These are phyloP conservation scores for Suricata suricatta DNA, from an alignment of 2,113 vertebrate species.

Conservation along the genomic window DNA sequence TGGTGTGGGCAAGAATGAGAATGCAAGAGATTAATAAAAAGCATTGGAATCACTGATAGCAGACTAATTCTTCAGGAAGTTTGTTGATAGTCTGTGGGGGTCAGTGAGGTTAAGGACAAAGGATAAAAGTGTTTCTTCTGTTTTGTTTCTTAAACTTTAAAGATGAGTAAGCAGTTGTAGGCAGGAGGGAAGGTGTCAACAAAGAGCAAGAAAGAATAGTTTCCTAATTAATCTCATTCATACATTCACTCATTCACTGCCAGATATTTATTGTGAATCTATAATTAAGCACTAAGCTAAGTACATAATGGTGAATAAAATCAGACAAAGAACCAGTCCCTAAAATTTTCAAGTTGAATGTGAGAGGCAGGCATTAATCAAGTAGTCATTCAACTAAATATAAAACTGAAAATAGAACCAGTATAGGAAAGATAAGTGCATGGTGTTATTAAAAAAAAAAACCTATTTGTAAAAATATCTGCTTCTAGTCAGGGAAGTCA, in stretches of 20 bases:
- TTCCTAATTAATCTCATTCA: conserved; percentile 14
- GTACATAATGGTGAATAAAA: conserved; percentile 28
- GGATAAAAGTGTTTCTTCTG: background rate
- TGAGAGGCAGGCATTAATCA: conserved; percentile 1
- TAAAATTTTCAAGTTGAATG: background rate
- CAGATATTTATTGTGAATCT: conserved; percentile 12
- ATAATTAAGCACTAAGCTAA: background rate
- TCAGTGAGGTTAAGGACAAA: background rate
- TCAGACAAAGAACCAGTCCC: background rate
- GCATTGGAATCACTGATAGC: background rate
- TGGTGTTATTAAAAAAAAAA: background rate
- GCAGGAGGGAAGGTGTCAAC: background rate
- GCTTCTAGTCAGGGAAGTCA: background rate
- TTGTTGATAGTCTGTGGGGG: background rate
- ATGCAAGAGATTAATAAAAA: background rate
- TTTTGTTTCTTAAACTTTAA: conserved; percentile 24
- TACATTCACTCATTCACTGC: background rate
- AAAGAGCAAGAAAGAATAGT: background rate
- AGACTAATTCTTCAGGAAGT: background rate
- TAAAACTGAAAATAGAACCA: conserved; percentile 31
- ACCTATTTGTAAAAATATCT: background rate
- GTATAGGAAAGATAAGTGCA: background rate
- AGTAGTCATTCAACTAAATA: background rate
- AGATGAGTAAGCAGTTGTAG: conserved; percentile 1
- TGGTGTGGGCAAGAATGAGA: conserved; percentile 11